phyloP scores from a whole-genome alignment of 2,113 vertebrate genomes.

The Ageneiosus marmoratus region DNA sequence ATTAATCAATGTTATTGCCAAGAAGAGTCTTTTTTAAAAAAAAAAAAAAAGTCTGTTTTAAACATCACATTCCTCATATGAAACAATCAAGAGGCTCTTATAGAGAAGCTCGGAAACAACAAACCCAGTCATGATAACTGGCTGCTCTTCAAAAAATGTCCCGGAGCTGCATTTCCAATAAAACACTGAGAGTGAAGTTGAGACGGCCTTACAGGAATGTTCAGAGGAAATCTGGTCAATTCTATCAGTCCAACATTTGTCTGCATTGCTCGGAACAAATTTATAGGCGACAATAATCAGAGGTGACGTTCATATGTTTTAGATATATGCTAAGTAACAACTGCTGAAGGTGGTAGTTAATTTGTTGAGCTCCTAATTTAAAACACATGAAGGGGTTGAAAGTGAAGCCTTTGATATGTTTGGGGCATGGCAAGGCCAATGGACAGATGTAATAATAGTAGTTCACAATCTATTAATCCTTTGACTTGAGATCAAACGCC shows the following conservation, averaged over 20 bases:
- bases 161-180: conserved; percentile 23
- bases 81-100: conserved; percentile 46
- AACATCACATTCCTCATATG: conserved; percentile 47
- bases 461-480: conserved; percentile 56
- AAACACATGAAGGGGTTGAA: conserved; percentile 46
- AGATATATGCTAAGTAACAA: conserved; percentile 34
- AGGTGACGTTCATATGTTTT: conserved; percentile 39
- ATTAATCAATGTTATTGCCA: conserved; percentile 52
- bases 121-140: conserved; percentile 41
- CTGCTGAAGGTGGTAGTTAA: conserved; percentile 34
- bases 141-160: conserved; percentile 34
- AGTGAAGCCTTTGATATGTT: conserved; percentile 34
- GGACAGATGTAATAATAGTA: conserved; percentile 38
- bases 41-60: conserved; percentile 37
- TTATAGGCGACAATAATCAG: conserved; percentile 30
- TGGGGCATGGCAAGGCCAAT: conserved; percentile 23
- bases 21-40: too few species aligned
- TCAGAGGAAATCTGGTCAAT: conserved; percentile 11
- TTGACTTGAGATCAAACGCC: conserved; percentile 66
- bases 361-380: conserved; percentile 42
- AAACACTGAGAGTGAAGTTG: conserved; percentile 23
- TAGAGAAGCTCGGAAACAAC: conserved; percentile 43
- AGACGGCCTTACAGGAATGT: conserved; percentile 21
- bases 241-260: conserved; percentile 8
- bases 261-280: conserved; percentile 9